Evolutionary conservation across 2,113 vertebrate species (phyloP).

Genomic region (Heptranchias perlo): DNA sequence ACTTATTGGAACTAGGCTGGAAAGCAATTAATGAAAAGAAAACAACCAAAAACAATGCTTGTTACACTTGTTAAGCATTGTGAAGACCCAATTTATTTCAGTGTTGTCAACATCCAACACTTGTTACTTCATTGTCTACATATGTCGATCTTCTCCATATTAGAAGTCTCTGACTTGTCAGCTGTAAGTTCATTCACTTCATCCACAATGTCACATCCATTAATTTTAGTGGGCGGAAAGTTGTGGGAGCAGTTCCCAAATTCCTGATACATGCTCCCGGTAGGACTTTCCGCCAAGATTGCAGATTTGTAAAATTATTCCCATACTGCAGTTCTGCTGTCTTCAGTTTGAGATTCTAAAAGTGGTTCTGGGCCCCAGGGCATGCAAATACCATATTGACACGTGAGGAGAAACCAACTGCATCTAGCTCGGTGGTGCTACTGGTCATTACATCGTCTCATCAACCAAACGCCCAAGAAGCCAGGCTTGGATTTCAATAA

Average conservation of each 20-base stretch:
- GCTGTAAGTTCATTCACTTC: background rate
- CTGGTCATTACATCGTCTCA: background rate
- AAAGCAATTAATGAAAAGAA: background rate
- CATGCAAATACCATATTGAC: background rate
- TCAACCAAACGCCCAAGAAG: background rate
- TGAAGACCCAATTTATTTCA: background rate
- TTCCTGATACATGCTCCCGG: no score
- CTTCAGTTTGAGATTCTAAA: background rate
- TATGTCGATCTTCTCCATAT: background rate
- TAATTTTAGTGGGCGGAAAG: background rate
- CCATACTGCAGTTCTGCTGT: background rate
- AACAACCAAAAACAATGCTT: background rate
- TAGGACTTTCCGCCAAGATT: no score
- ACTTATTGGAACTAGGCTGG: background rate
- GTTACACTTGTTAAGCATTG: background rate
- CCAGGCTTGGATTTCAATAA: background rate
- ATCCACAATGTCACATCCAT: background rate
- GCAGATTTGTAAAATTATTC: background rate
- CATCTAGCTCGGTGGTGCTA: background rate
- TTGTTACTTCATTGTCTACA: no score
- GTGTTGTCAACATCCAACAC: background rate
- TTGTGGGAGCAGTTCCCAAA: background rate
- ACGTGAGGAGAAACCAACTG: background rate
- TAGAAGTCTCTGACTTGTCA: background rate
- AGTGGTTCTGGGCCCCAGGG: background rate